phyloP scores from a whole-genome alignment of 2,113 vertebrate genomes.

The Osmerus eperlanus region DNA sequence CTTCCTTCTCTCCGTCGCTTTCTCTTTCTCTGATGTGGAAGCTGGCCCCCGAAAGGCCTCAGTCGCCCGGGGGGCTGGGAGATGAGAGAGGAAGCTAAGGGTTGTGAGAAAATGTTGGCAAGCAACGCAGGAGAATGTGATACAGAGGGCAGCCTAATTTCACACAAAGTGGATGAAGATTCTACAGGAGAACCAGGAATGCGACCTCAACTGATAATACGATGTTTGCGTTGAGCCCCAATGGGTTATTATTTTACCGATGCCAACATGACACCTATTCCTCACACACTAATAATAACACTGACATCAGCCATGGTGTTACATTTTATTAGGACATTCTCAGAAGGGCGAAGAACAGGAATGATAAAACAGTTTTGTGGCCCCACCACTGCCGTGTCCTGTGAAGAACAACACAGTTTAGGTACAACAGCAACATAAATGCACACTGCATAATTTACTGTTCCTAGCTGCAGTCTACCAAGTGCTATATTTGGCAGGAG shows the following conservation, averaged over 20 bases:
- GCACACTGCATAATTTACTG: slow-evolving; percentile 48
- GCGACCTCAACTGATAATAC: too few relatives aligned
- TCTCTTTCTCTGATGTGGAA: slow-evolving; percentile 38
- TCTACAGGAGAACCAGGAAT: background rate
- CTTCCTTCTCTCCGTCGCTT: slow-evolving; percentile 46
- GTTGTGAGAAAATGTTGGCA: slow-evolving; percentile 68
- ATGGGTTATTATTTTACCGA: too few relatives aligned
- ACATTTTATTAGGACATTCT: slow-evolving; percentile 62
- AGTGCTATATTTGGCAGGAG: background rate
- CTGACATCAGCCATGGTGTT: slow-evolving; percentile 14
- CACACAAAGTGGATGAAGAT: slow-evolving; percentile 18
- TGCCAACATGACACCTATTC: background rate
- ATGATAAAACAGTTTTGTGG: slow-evolving; percentile 30
- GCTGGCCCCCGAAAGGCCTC: slow-evolving; percentile 34
- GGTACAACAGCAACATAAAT: slow-evolving; percentile 39
- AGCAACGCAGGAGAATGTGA: slow-evolving; percentile 54
- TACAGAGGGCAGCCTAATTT: slow-evolving; percentile 33
- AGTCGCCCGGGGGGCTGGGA: slow-evolving; percentile 50
- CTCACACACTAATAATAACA: background rate
- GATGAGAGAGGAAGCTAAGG: slow-evolving; percentile 44
- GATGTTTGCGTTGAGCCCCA: too few relatives aligned
- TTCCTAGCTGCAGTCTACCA: slow-evolving; percentile 13
- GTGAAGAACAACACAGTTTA: slow-evolving; percentile 19
- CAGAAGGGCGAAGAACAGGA: slow-evolving; percentile 30
- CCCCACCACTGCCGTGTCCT: slow-evolving; percentile 24